Evolutionary conservation across 2,797 vertebrate genomes (phyloP), one percentile per base, ranked within the genome.

Genomic region (Oreonectes daqikongensis): DNA sequence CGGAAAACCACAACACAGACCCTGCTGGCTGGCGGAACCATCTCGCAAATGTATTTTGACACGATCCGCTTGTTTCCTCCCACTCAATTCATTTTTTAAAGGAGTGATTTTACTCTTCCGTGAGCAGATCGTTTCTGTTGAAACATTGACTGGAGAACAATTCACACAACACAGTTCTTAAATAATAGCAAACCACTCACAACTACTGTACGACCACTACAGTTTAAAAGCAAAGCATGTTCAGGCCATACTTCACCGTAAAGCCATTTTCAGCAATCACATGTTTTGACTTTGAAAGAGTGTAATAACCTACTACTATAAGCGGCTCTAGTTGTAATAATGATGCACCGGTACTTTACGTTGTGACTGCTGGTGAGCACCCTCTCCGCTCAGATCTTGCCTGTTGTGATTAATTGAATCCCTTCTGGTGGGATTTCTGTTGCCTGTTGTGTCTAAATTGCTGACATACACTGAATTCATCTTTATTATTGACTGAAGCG

Each of bases 381-480:
- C 35, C 53, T 48, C 61, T 68, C 50, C 22, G 18, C 73, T 60
- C 40, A 32, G 68, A 57, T 77, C 61, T 76, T 22, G 67, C 69
- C 73, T 83, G 75, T 77, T 72, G 65, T 63, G 69, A 73, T 85
- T 82, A 83, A 85, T 83, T 79, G 81, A 69, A 59, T 73, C 65
- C 72, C 72, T 81, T 77, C 59, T 80, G 72, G 68, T 77, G 63
- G 77, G 70, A 78, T 81, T 79, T 75, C 59, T 78, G 68, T 81
- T 72, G 67, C 70, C 67, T 77, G 71, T 68, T 83, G 74, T 72
- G 72, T 78, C 59, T 66, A 82, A 79, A 82, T 75, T 76, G 79
- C 78, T 80, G 80, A 81, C 80, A 80, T 66, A 80, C 72, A 72
- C 65, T 60, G 75, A 82, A 80, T 68, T 60, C 57, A 71, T 82